Base-by-base conservation (phyloP, 2,888 invertebrate species). In the Dromius quadrimaculatus region DNA sequence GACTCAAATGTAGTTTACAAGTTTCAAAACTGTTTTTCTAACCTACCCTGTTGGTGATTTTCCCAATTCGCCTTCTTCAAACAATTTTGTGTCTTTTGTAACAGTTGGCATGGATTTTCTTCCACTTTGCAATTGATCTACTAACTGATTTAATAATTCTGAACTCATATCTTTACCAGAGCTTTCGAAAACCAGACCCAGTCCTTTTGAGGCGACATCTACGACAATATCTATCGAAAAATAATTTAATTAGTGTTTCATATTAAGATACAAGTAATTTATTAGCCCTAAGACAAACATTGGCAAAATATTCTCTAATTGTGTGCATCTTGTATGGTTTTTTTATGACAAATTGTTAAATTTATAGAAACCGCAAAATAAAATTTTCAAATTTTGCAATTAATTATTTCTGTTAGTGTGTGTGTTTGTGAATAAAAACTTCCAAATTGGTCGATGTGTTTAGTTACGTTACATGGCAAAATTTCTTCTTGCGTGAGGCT, bases 171-270 rank as follows among this genome's bases (percentile, higher is more conserved):
- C 88, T 63, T 90, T 87, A 72, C 89, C 90, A 0, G 93, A 94
- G 68, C 89, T 89, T 76, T 93, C 91, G 79, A 95, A 97, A 4
- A 97, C 92, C 1, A 96, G 84, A 64, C 94, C 94, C 17, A 97
- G 85, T 6, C 95, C 97, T 81, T 96, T 95, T 9, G 95, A 93
- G 0, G 96, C 94, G 1, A 95, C 92, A 81, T 97, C 97, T 84
- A 97, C 97, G 0, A 96, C 92, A 76, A 97, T 90, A 78, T 97
- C 96, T 95, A 79, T 62, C 80, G 71, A 62, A 72, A 72, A 62
- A 65, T 45, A 19, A 9, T 19, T 45, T 45, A 19, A 45, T 15
- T 32, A 32, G 5, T 32, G 32, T 32, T 32, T 6, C 9, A n/a
- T n/a, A n/a, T n/a, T n/a, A n/a, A 6, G 32, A 32, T 32, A 32